Evolutionary conservation across 1,140 invertebrate genomes (phyloP).

Genomic region (Drosophila kohkoa): DNA sequence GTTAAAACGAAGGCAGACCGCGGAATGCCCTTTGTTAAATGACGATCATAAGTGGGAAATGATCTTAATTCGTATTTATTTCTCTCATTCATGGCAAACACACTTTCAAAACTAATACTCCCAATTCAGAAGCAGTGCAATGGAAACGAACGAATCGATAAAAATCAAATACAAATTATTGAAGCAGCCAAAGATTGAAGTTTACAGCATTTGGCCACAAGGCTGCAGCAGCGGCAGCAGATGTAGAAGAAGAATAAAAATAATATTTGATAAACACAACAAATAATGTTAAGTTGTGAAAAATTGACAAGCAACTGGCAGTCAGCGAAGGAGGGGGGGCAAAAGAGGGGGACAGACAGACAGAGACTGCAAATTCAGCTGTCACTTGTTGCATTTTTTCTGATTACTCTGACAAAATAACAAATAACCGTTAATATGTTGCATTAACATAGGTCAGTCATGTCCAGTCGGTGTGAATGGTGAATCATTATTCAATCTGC

Average conservation of each 20-base stretch:
- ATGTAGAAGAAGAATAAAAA: slow-evolving; percentile 17
- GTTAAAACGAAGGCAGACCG: slow-evolving; percentile 3
- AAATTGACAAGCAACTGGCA: slow-evolving; percentile 51
- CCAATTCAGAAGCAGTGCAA: slow-evolving; percentile 5
- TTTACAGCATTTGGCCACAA: slow-evolving; percentile 44
- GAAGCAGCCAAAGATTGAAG: slow-evolving; percentile 29
- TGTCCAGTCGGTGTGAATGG: slow-evolving; percentile 45
- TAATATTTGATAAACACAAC: slow-evolving; percentile 46
- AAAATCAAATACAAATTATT: slow-evolving; percentile 47
- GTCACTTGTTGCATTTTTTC: slow-evolving; percentile 44
- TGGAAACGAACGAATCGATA: slow-evolving; percentile 38
- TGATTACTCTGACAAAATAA: slow-evolving; percentile 59
- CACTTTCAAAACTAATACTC: slow-evolving; percentile 1
- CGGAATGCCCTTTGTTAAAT: slow-evolving; percentile 10
- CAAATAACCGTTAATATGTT: slow-evolving; percentile 58
- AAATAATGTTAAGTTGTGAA: slow-evolving; percentile 45
- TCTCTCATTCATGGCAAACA: neutral
- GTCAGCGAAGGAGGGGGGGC: too few relatives aligned
- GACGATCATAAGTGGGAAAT: neutral
- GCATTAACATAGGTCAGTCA: slow-evolving; percentile 60
- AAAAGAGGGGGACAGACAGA: neutral
- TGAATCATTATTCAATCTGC: slow-evolving; percentile 58
- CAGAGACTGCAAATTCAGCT: slow-evolving; percentile 35
- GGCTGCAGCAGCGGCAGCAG: slow-evolving; percentile 25
- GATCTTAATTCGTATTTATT: too few relatives aligned